Base-by-base conservation (phyloP, 2,888 invertebrate genomes). In the Gymnosoma rotundatum region DNA sequence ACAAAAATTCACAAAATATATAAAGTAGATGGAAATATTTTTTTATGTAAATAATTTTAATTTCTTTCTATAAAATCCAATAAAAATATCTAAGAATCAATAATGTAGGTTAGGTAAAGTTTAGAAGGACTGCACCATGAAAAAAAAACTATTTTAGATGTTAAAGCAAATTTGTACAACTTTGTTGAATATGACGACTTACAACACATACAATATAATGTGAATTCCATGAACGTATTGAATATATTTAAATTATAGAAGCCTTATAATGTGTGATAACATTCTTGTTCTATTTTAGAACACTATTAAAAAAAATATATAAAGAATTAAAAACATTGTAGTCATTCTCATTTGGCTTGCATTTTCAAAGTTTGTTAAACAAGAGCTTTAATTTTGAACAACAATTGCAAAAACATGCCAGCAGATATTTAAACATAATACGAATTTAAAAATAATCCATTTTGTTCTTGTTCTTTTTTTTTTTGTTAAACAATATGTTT, bases 241-340 rank as follows among this genome's bases (percentile, higher is more conserved):
- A n/a, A 25, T 25, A 20, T 66, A 75, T 56, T 66, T 48, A 56
- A 36, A 66, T 48, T 66, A 36, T n/a, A 58, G 56, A 58, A 66
- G 36, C 20, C 21, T 48, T 58, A 36, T 48, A 67, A 48, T 58
- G 58, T 63, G 52, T 54, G 52, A 76, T 60, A 67, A 76, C 16
- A 76, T 25, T 9, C 42, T 63, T 52, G 50, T 76, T 18, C 64
- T 75, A 36, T 75, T 67, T 76, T 60, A 60, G 25, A 58, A 75
- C n/a, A 66, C 0, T 58, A 75, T 0, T 21, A 58, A 63, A 25
- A 50, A 48, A 63, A 63, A n/a, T n/a, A n/a, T n/a, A n/a, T n/a
- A n/a, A n/a, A 18, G 38, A 52, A 73, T 54, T 73, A 20, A 32
- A 64, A 64, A 74, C 20, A 64, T 32, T 64, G 5, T 32, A 32